Base-by-base conservation (phyloP, 2,797 vertebrate species). In the Pseudochirops corinnae region DNA sequence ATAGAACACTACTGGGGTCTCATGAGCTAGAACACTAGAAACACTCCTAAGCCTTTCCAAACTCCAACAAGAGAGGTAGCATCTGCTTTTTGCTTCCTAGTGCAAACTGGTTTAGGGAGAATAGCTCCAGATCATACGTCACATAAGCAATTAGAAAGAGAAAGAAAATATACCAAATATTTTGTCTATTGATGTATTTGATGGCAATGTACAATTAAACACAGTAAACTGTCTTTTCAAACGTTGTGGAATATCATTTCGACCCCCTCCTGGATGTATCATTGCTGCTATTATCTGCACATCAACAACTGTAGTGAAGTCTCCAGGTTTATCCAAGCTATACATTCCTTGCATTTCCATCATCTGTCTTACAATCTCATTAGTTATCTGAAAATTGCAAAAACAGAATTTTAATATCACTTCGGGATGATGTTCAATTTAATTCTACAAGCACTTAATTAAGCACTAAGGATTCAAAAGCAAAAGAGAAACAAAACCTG, bases 301-400 rank as follows among this genome's bases (percentile, higher is more conserved):
- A 18, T 99, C 99, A 16, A 98, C 98, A 90, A 99, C 98, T 6
- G 98, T 98, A 56, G 98, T 98, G 97, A 99, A 99, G 91, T 99
- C 98, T 97, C 99, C 99, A 52, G 99, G 99, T 95, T 99, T 99
- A 96, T 99, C 99, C 97, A 99, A 91, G 93, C 98, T 99, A 55
- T 99, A 99, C 98, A 99, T 99, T 58, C 99, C 99, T 96, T 98
- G 98, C 99, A 99, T 99, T 95, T 99, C 99, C 98, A 99, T 99
- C 99, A 99, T 99, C 91, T 99, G 99, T 82, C 99, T 98, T 46
- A 99, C 98, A 10, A 99, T 99, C 98, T 99, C 98, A 55, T 99
- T 99, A 52, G 99, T 99, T 94, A 99, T 97, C 99, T 99, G 96
- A 92, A 98, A 98, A 52, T 95, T 62, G 96, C 9, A 95, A 5